Percentiles rank a stretch among this genome's conserved stretches.
Evolutionary conservation across 2,113 vertebrate species (phyloP).

Genomic region (Bujurquina vittata): DNA sequence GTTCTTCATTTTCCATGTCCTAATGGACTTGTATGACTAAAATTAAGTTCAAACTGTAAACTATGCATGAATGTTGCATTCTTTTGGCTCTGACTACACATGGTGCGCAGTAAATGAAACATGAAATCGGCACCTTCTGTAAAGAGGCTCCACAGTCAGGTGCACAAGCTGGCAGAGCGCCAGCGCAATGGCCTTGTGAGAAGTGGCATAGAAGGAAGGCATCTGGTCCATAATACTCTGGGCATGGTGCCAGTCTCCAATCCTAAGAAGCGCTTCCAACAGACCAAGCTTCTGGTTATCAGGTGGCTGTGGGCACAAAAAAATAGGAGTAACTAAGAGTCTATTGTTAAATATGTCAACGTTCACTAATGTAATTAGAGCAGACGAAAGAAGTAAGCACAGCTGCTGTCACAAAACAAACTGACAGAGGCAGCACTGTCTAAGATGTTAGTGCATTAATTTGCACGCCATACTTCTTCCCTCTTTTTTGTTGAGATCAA

Average conservation of each 20-base stretch:
- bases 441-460: neutral
- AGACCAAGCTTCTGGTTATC: conserved; percentile 98
- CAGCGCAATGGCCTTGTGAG: conserved; percentile 93
- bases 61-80: neutral
- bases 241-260: conserved; percentile 97
- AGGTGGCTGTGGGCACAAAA: conserved; percentile 83
- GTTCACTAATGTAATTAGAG: neutral
- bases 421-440: neutral
- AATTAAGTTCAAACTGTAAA: neutral
- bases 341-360: neutral
- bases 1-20: neutral
- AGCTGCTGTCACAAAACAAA: neutral
- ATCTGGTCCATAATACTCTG: conserved; percentile 98
- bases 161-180: conserved; percentile 95
- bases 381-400: neutral
- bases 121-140: conserved; percentile 85
- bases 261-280: conserved; percentile 93
- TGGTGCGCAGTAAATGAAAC: conserved; percentile 19
- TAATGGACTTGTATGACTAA: neutral
- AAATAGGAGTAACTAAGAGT: neutral
- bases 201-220: conserved; percentile 94
- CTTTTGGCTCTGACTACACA: neutral
- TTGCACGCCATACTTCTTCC: neutral
- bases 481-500: neutral
- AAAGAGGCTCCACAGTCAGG: conserved; percentile 94